These are phyloP conservation scores for Chaetogeoica ovagalla DNA, from an alignment of 2,888 invertebrate genomes.

Conservation along the genomic window DNA sequence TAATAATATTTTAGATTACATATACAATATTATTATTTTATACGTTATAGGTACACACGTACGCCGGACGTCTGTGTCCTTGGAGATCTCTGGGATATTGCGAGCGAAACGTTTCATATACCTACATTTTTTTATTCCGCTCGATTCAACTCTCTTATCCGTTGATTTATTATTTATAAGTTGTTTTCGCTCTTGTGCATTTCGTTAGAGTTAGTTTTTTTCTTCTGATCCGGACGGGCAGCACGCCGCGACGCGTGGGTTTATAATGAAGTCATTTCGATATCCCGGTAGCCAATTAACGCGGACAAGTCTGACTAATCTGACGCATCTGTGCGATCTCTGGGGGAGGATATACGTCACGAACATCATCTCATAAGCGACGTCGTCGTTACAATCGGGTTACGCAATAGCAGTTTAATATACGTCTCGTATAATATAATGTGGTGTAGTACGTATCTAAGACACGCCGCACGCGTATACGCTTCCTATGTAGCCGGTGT, in stretches of 20 bases:
- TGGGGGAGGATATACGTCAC: conserved; percentile 15
- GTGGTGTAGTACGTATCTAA: too few species aligned
- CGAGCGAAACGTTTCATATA: too few species aligned
- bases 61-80: too few species aligned
- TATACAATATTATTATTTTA: too few species aligned
- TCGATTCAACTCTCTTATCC: not conserved
- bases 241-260: not conserved
- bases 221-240: not conserved
- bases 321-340: conserved; percentile 1
- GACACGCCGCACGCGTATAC: too few species aligned
- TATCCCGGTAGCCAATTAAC: conserved; percentile 22
- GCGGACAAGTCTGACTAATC: conserved; percentile 22
- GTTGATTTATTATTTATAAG: not conserved
- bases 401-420: too few species aligned
- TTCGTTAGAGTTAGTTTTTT: not conserved
- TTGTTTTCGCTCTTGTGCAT: not conserved
- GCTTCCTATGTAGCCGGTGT: too few species aligned
- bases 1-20: too few species aligned
- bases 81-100: too few species aligned
- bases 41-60: too few species aligned
- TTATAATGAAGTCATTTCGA: conserved; percentile 1
- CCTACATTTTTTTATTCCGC: not conserved
- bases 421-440: too few species aligned
- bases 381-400: not conserved
- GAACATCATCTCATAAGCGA: not conserved